A percentile compares a stretch with the other conserved stretches of the same genome.
Conservation (phyloP, 1,140 invertebrate genomes). For the Drosophila tani region DNA sequence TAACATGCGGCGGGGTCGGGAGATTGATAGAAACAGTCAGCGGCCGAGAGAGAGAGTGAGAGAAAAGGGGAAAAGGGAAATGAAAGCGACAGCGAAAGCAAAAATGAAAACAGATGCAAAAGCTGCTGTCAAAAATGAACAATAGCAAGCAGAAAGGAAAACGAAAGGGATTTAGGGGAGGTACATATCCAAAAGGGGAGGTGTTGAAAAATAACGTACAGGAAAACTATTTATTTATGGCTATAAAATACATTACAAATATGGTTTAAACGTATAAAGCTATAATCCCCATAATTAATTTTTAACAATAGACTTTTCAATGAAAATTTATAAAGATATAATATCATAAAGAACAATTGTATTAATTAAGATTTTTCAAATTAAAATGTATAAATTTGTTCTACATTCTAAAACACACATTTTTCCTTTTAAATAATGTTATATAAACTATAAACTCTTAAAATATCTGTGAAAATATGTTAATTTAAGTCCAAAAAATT, state of each 20-base stretch:
- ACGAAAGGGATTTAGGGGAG: constrained; percentile 4
- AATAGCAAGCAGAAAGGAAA: constrained; percentile 13
- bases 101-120: constrained; percentile 58
- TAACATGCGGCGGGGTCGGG: constrained; percentile 5
- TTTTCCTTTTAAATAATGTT: too few relatives aligned
- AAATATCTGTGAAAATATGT: too few relatives aligned
- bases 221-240: neutral
- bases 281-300: too few relatives aligned
- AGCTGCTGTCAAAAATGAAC: constrained; percentile 49
- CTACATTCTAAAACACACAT: too few relatives aligned
- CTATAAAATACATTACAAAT: neutral
- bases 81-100: constrained; percentile 20
- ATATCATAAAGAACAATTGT: too few relatives aligned
- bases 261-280: too few relatives aligned
- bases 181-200: neutral
- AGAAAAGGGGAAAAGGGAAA: neutral
- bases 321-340: too few relatives aligned
- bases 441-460: too few relatives aligned
- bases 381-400: too few relatives aligned
- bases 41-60: neutral
- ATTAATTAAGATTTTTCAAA: too few relatives aligned
- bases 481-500: too few relatives aligned
- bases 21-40: constrained; percentile 39
- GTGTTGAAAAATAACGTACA: neutral
- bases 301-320: too few relatives aligned